Evolutionary conservation across 2,113 vertebrate genomes (phyloP).

Genomic region (Proterorhinus semilunaris): DNA sequence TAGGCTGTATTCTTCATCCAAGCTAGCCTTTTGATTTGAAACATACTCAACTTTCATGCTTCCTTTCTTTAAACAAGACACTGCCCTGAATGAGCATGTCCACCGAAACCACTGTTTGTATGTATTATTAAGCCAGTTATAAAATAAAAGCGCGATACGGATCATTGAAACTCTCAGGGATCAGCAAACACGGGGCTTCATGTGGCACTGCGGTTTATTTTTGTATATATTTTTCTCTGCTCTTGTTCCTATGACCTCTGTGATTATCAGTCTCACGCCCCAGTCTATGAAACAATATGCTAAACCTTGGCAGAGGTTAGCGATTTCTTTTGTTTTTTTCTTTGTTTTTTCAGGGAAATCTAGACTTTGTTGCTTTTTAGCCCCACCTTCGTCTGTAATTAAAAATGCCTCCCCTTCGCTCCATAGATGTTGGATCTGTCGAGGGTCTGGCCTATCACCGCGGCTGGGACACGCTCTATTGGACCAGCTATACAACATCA

Average conservation of each 20-base stretch:
- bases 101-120: constrained; percentile 47
- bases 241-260: neutral
- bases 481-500: constrained; percentile 97
- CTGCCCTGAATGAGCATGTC: constrained; percentile 34
- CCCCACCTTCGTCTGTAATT: neutral
- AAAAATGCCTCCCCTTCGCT: constrained; percentile 1
- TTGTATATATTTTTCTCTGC: neutral
- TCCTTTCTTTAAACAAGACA: constrained; percentile 42
- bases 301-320: neutral
- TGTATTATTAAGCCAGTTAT: constrained; percentile 57
- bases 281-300: no score
- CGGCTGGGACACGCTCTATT: constrained; percentile 94
- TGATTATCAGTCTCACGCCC: neutral
- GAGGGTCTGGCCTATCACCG: constrained; percentile 97
- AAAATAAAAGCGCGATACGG: constrained; percentile 62
- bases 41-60: constrained; percentile 28
- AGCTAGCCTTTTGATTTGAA: neutral
- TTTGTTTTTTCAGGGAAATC: constrained; percentile 10
- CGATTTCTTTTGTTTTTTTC: neutral
- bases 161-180: constrained; percentile 49
- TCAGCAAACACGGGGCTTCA: constrained; percentile 24
- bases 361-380: neutral
- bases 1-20: neutral
- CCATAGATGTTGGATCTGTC: constrained; percentile 91
- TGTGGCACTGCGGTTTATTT: constrained; percentile 20